phyloP scores from a whole-genome alignment of 2,888 invertebrate genomes.

The Epinotia bilunana region DNA sequence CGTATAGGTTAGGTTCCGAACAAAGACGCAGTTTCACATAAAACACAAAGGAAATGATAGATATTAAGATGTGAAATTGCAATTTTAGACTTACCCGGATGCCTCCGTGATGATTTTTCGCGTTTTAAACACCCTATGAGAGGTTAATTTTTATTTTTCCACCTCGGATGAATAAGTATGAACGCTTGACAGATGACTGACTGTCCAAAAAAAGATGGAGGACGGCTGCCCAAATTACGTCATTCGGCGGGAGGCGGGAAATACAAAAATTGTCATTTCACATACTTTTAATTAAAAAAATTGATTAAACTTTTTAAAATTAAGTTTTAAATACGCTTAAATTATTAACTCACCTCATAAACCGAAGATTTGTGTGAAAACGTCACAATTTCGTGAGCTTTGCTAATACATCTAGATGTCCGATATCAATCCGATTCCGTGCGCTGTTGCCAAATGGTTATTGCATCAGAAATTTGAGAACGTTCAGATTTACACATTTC shows the following conservation, averaged over 20 bases:
- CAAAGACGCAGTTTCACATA: slow-evolving; percentile 53
- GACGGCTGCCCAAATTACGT: slow-evolving; percentile 69
- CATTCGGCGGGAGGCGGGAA: slow-evolving; percentile 80
- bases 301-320: slow-evolving; percentile 23
- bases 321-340: slow-evolving; percentile 41
- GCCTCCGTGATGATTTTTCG: slow-evolving; percentile 75
- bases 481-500: slow-evolving; percentile 79
- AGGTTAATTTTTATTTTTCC: slow-evolving; percentile 64
- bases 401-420: slow-evolving; percentile 70
- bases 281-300: slow-evolving; percentile 47
- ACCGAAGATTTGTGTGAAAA: slow-evolving; percentile 58
- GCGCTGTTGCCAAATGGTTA: slow-evolving; percentile 81
- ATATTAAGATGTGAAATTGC: slow-evolving; percentile 48
- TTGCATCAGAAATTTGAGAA: slow-evolving; percentile 80
- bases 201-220: slow-evolving; percentile 73
- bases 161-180: slow-evolving; percentile 66
- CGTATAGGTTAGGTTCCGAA: slow-evolving; percentile 60
- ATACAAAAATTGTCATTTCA: slow-evolving; percentile 68
- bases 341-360: slow-evolving; percentile 73
- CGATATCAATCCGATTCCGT: slow-evolving; percentile 70
- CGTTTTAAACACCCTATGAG: slow-evolving; percentile 68
- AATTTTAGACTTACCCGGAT: slow-evolving; percentile 76
- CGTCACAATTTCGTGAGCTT: slow-evolving; percentile 63
- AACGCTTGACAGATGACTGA: slow-evolving; percentile 75
- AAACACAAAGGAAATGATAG: slow-evolving; percentile 51